Percentiles rank a stretch among this genome's conserved stretches.
phyloP scores from a whole-genome alignment of 2,888 invertebrate species.

The Nebria salina region DNA sequence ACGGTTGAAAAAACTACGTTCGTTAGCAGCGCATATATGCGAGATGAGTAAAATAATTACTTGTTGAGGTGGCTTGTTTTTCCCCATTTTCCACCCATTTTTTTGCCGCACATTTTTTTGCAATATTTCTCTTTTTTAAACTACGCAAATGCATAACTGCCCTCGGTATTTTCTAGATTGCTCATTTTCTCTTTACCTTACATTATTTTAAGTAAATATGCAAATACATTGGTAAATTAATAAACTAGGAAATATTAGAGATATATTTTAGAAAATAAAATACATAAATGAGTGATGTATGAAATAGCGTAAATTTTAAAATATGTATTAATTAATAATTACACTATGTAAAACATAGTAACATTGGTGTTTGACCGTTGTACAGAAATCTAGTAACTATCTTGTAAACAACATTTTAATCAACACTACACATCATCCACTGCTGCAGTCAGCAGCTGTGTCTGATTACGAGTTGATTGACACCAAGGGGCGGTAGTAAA shows the following conservation, averaged over 20 bases:
- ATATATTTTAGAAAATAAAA: no score
- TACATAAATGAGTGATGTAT: neutral
- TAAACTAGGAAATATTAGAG: no score
- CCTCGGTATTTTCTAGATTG: no score
- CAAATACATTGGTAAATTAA: no score
- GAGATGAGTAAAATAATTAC: constrained; percentile 1
- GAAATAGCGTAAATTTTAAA: neutral
- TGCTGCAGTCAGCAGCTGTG: constrained; percentile 26
- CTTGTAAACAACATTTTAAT: constrained; percentile 35
- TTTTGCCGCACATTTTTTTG: no score
- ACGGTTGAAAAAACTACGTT: neutral
- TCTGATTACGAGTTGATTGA: constrained; percentile 39
- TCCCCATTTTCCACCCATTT: no score
- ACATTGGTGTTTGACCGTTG: neutral
- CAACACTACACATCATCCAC: constrained; percentile 16
- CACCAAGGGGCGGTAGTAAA: constrained; percentile 23
- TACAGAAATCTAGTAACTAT: neutral
- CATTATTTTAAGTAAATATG: no score
- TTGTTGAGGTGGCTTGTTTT: neutral
- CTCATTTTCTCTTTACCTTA: no score
- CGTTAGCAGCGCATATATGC: neutral
- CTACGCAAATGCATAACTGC: no score
- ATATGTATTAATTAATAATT: neutral
- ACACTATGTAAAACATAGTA: neutral
- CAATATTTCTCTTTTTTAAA: no score